phyloP scores from a whole-genome alignment of 2,888 invertebrate genomes.

The Drosophila macrospina region DNA sequence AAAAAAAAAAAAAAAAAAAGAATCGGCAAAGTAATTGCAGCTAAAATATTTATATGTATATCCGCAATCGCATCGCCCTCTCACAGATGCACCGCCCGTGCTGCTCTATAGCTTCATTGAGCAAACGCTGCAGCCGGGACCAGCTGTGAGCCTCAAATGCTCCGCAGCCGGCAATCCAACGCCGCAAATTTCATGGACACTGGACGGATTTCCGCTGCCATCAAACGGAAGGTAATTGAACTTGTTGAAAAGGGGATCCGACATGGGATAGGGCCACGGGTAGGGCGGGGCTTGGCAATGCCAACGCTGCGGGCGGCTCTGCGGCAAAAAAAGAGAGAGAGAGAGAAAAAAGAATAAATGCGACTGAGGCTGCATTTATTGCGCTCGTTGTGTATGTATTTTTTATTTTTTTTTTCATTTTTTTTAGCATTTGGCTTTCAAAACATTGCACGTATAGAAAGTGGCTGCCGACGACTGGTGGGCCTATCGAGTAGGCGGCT shows the following conservation, averaged over 20 bases:
- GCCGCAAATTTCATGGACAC: constrained; percentile 91
- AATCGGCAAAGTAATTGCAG: constrained; percentile 49
- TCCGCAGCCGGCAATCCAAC: constrained; percentile 92
- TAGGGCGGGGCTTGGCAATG: constrained; percentile 50
- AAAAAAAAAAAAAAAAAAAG: constrained; percentile 12
- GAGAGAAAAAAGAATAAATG: constrained; percentile 28
- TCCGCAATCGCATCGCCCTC: constrained; percentile 44
- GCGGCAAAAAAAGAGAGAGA: constrained; percentile 48
- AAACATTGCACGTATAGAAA: constrained; percentile 72
- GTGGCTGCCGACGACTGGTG: constrained; percentile 60
- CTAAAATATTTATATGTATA: constrained; percentile 70
- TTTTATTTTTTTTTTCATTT: constrained; percentile 19
- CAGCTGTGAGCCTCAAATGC: constrained; percentile 91
- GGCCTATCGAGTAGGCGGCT: constrained; percentile 59
- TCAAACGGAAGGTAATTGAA: constrained; percentile 86
- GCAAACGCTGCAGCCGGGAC: constrained; percentile 92
- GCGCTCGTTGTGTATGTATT: constrained; percentile 50
- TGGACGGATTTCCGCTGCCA: constrained; percentile 91
- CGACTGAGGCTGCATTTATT: constrained; percentile 75
- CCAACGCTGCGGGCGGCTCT: constrained; percentile 65
- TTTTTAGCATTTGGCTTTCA: constrained; percentile 72
- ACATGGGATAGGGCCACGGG: neutral
- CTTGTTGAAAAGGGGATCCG: constrained; percentile 76
- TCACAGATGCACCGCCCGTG: constrained; percentile 90
- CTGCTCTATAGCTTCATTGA: constrained; percentile 92